These are phyloP conservation scores for Ceryle rudis DNA, from an alignment of 2,797 vertebrate species.

Conservation along the genomic window DNA sequence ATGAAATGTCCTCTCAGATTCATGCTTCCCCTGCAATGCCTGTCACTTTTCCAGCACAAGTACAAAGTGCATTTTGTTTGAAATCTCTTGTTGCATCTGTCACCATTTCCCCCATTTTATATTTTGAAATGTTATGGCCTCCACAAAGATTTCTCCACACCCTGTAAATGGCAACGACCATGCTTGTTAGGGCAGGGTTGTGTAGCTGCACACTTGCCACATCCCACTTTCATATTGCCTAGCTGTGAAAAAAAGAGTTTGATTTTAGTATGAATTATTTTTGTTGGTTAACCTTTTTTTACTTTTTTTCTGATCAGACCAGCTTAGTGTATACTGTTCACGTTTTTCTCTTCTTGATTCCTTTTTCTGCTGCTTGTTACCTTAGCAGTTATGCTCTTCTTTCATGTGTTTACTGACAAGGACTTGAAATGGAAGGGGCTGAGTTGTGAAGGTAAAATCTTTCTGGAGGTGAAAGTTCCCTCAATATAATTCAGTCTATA, in stretches of 20 bases:
- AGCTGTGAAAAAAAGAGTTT: background rate
- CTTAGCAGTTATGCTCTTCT: background rate
- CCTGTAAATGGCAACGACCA: background rate
- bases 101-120: background rate
- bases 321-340: background rate
- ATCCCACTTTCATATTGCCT: background rate
- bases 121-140: background rate
- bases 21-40: background rate
- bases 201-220: background rate
- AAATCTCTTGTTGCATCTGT: background rate
- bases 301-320: background rate
- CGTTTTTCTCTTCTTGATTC: background rate
- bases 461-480: background rate
- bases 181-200: background rate
- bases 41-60: background rate
- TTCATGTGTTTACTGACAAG: background rate
- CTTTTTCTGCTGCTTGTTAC: background rate
- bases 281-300: background rate
- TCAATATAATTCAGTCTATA: background rate
- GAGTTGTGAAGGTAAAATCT: background rate
- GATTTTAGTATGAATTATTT: background rate
- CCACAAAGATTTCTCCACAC: background rate
- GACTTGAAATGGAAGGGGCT: background rate
- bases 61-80: background rate
- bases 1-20: background rate